Evolutionary conservation across 2,113 vertebrate species (phyloP).

Genomic region (Coracopsis vasa): DNA sequence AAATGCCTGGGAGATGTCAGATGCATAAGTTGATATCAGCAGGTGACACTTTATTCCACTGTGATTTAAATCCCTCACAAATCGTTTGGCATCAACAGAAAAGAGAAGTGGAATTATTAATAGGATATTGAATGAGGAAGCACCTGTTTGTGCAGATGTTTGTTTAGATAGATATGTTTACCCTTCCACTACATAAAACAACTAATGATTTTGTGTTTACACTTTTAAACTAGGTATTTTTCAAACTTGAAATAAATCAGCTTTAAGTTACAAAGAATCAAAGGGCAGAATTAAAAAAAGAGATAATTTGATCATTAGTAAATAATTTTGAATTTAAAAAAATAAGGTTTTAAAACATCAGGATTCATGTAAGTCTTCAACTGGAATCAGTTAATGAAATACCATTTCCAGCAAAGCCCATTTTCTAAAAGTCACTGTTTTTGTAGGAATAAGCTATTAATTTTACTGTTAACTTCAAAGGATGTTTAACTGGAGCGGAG

Average conservation of each 20-base stretch:
- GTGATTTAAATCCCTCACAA: slow-evolving; percentile 49
- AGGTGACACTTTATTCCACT: slow-evolving; percentile 4
- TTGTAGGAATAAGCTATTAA: background rate
- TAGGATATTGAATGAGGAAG: background rate
- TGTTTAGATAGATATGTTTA: slow-evolving; percentile 2
- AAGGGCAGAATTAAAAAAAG: background rate
- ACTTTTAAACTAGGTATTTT: background rate
- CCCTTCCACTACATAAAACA: background rate
- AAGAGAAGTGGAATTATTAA: slow-evolving; percentile 21
- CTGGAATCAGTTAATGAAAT: background rate
- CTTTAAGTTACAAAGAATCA: background rate
- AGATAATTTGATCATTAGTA: background rate
- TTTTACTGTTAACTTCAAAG: background rate
- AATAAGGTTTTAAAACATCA: background rate
- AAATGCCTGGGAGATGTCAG: background rate
- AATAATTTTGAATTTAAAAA: rapidly evolving
- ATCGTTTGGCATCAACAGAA: background rate
- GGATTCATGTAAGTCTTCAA: background rate
- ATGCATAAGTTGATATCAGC: background rate
- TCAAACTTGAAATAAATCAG: background rate
- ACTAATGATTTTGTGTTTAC: background rate
- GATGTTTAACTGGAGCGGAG: background rate
- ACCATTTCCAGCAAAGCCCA: background rate
- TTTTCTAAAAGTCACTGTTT: background rate
- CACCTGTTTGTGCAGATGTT: slow-evolving; percentile 46